These are phyloP conservation scores for Ophioninae sp. DNA, from an alignment of 2,888 invertebrate genomes.

Conservation along the genomic window DNA sequence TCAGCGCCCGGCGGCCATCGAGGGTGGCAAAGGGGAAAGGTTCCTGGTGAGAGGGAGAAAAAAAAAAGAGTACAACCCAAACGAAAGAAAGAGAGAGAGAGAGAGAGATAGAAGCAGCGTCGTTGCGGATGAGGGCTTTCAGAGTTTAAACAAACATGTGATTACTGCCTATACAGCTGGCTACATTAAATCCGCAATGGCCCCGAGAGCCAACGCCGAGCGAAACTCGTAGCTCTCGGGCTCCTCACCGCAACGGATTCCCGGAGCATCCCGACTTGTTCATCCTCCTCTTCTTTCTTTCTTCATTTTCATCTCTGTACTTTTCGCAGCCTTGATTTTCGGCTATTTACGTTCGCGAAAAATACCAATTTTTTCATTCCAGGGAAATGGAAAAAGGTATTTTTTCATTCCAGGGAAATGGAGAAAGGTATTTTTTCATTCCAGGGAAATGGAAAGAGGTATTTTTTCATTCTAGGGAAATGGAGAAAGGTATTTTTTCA, in stretches of 20 bases:
- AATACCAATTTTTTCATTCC: too few species aligned
- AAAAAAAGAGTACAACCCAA: slow-evolving; percentile 20
- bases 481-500: too few species aligned
- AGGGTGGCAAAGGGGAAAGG: slow-evolving; percentile 72
- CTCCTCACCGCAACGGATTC: slow-evolving; percentile 13
- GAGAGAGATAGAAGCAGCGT: slow-evolving; percentile 57
- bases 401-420: too few species aligned
- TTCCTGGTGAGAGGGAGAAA: slow-evolving; percentile 49
- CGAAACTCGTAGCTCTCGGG: slow-evolving; percentile 13
- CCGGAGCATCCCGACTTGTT: background rate
- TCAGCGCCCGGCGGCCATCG: slow-evolving; percentile 72
- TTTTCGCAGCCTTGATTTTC: too few species aligned
- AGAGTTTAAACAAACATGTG: slow-evolving; percentile 81
- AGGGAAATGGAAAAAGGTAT: too few species aligned
- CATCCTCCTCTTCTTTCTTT: slow-evolving; percentile 36
- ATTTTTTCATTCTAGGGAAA: too few species aligned
- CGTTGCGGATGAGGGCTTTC: slow-evolving; percentile 79
- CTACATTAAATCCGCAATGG: slow-evolving; percentile 77
- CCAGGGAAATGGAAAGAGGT: too few species aligned
- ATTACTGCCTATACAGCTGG: slow-evolving; percentile 81
- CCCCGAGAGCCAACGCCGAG: slow-evolving; percentile 25
- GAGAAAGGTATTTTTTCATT: too few species aligned
- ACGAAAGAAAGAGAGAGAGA: background rate
- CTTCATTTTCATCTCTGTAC: background rate
- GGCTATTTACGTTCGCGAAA: too few species aligned